Evolutionary conservation across 2,888 invertebrate species (phyloP), one percentile per base, ranked within the genome.

Genomic region (Amphipoea lucens): DNA sequence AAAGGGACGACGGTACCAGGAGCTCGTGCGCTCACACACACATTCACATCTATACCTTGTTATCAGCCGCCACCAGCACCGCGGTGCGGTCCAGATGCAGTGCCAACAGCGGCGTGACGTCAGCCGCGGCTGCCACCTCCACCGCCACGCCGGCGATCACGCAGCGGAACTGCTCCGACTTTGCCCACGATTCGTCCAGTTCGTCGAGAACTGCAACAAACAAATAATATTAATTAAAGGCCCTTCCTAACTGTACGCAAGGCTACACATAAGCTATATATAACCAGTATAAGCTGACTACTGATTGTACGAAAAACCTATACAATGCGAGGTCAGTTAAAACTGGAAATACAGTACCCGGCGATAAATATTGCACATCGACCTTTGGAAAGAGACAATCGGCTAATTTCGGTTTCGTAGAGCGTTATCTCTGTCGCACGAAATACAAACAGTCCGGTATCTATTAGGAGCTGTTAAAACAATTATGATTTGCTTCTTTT

Each of bases 1-100:
- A 48, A 4, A 48, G 48, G 48, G 4, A 48, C 48, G 60, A 60
- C n/a, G 60, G 1, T 60, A 60, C 60, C n/a, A 11, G 12, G 60
- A n/a, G n/a, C 60, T 60, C 60, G n/a, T 57, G 57, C 3, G 9
- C 57, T 57, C 4, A 57, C 23, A 23, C 23, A 57, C 17, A 20
- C 54, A 20, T 54, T 54, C 20, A 54, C 54, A 14, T 4, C 12
- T 48, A 48, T 48, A 71, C 96, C 92, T 91, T 92, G 1, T 77
- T 75, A 51, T 93, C 92, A 1, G 89, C 76, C 11, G 85, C 81
- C n/a, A 95, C 72, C 1, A 91, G 80, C 1, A 93, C 4, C 0
- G 92, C 92, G 5, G 92, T 88, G 7, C 94, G 92, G 79, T 95
- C 94, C 1, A 95, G 78, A 63, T 96, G 93, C 63, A 94, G 42